These are phyloP conservation scores for Lysandra coridon DNA, from an alignment of 2,888 invertebrate species.

Conservation along the genomic window DNA sequence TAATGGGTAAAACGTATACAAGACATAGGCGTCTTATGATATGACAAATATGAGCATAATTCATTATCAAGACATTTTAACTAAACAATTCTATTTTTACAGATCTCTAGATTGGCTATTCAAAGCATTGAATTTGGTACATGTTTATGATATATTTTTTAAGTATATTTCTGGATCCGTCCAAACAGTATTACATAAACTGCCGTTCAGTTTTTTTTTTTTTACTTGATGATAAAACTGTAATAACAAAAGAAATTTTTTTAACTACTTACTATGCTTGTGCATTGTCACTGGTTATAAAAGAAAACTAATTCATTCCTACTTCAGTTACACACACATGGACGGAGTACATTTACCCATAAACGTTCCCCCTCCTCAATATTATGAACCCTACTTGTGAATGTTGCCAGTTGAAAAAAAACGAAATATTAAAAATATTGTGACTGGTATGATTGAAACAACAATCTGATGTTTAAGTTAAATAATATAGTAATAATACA, in stretches of 20 bases:
- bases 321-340: conserved; percentile 51
- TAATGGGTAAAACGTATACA: conserved; percentile 23
- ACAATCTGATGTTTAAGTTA: background rate
- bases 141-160: background rate
- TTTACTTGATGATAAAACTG: background rate
- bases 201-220: background rate
- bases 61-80: conserved; percentile 20
- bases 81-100: conserved; percentile 5
- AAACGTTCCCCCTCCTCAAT: conserved; percentile 40
- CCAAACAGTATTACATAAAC: background rate
- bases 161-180: background rate
- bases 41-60: conserved; percentile 24
- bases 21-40: conserved; percentile 22
- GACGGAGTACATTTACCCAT: conserved; percentile 61
- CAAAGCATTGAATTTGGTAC: background rate
- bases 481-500: too few species aligned
- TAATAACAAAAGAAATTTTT: background rate
- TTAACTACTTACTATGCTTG: background rate
- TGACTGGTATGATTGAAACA: background rate
- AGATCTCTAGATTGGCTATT: background rate
- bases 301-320: conserved; percentile 36
- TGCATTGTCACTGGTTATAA: background rate
- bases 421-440: background rate
- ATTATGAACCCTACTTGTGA: conserved; percentile 5
- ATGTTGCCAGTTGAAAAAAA: conserved; percentile 11